Percentiles rank a stretch among this genome's conserved stretches.
phyloP scores from a whole-genome alignment of 1,140 invertebrate species.

The Trinorchestia longiramus region DNA sequence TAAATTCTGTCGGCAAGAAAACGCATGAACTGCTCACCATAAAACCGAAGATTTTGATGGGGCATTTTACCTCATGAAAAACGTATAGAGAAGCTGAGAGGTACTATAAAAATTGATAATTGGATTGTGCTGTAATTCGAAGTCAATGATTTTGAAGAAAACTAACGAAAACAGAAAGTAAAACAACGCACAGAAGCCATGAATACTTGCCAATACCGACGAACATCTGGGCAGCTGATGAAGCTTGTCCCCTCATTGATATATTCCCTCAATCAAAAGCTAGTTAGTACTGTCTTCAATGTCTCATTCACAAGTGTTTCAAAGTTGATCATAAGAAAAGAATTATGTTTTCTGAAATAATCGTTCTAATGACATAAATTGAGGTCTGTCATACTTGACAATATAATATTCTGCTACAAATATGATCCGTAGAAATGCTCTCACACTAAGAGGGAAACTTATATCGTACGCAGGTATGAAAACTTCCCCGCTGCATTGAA shows the following conservation, averaged over 20 bases:
- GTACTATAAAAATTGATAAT: not conserved
- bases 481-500: not conserved
- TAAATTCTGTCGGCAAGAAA: not conserved
- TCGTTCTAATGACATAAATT: not conserved
- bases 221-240: not conserved
- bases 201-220: not conserved
- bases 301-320: conserved; percentile 33
- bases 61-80: not conserved
- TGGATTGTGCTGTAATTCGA: not conserved
- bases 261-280: conserved; percentile 6
- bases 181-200: not conserved
- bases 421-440: not conserved
- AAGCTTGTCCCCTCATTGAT: not conserved
- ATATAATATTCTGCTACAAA: too few species aligned
- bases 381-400: too few species aligned
- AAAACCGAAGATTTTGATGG: not conserved
- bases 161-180: not conserved
- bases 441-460: not conserved
- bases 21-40: not conserved
- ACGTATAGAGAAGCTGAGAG: not conserved
- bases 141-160: not conserved
- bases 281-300: not conserved
- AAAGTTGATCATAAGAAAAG: not conserved
- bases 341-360: not conserved
- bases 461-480: not conserved